These are phyloP conservation scores for Pammene fasciana DNA, from an alignment of 2,888 invertebrate genomes.

Conservation along the genomic window DNA sequence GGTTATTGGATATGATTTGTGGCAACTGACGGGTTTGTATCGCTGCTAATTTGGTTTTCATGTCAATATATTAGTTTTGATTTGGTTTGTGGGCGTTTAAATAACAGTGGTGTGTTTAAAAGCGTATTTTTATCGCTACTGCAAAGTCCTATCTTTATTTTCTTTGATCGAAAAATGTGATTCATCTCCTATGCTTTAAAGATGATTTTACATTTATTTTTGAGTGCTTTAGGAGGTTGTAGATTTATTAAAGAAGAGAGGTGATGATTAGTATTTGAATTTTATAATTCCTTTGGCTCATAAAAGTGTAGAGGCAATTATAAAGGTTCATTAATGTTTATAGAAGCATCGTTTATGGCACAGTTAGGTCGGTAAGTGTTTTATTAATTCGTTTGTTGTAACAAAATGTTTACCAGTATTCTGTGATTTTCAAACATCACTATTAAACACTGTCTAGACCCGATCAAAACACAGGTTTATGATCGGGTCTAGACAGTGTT, in stretches of 20 bases:
- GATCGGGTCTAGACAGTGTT: conserved; percentile 15
- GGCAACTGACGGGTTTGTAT: conserved; percentile 32
- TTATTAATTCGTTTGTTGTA: conserved; percentile 19
- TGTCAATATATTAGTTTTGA: conserved; percentile 41
- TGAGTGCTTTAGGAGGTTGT: background rate
- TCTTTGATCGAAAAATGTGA: background rate
- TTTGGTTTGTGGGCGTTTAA: conserved; percentile 40
- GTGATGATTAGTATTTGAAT: conserved; percentile 35
- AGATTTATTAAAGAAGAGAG: background rate
- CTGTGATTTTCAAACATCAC: background rate
- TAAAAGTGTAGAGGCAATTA: conserved; percentile 31
- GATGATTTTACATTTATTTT: background rate
- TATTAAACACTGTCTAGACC: conserved; percentile 13
- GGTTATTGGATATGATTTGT: conserved; percentile 51
- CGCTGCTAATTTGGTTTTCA: conserved; percentile 39
- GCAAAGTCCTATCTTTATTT: conserved; percentile 11
- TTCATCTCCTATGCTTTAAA: background rate
- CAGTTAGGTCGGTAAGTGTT: conserved; percentile 22
- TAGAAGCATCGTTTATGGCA: conserved; percentile 12
- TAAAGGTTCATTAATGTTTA: conserved; percentile 33
- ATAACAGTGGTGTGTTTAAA: conserved; percentile 39
- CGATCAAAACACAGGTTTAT: too few species aligned
- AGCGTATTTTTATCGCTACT: background rate
- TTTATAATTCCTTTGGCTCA: conserved; percentile 26
- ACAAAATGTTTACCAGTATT: too few species aligned